Evolutionary conservation across 2,113 vertebrate genomes (phyloP), one percentile per base, ranked within the genome.

Genomic region (Syrmaticus mikado): DNA sequence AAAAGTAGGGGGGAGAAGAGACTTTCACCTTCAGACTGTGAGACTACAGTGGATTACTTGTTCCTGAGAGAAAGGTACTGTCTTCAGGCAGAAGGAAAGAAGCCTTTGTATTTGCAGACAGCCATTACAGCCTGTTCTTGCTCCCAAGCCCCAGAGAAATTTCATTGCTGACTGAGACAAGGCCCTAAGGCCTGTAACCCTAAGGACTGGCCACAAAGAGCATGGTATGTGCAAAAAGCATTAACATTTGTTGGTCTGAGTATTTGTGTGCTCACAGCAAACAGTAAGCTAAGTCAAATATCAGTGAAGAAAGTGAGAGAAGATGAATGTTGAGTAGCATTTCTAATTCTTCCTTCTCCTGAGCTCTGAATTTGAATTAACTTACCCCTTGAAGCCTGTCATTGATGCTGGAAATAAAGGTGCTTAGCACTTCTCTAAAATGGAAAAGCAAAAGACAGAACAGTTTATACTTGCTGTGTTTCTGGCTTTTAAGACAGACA

Each of bases 341-440:
- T 92, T 82, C 41, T 89, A 79, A 53, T 15, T 55, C 19, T 67
- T 85, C 8, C 34, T 32, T 64, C 43, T n/a, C 85, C 85, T 65
- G 27, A 22, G 64, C n/a, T 87, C 76, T 55, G 87, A 90, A 91
- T 73, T 65, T 43, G 75, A 52, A 38, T 93, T 71, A 50, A 98
- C 98, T 98, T 98, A 99, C 99, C 95, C 82, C 98, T 91, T 98
- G 96, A 64, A 99, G 97, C 58, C 65, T 97, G 90, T 98, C 98
- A 93, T 96, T 98, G 87, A 98, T 95, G 81, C 97, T 95, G 83
- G 97, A 97, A 95, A 98, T 96, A 95, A 98, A 97, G 90, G 96
- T 97, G 85, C 94, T 95, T 46, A 99, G 94, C 91, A 97, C 76
- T 55, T 99, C 98, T 96, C 99, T 99, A 92, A 95, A 97, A 94